Evolutionary conservation across 1,140 invertebrate genomes (phyloP).

Genomic region (Aphelinus atriplicis): DNA sequence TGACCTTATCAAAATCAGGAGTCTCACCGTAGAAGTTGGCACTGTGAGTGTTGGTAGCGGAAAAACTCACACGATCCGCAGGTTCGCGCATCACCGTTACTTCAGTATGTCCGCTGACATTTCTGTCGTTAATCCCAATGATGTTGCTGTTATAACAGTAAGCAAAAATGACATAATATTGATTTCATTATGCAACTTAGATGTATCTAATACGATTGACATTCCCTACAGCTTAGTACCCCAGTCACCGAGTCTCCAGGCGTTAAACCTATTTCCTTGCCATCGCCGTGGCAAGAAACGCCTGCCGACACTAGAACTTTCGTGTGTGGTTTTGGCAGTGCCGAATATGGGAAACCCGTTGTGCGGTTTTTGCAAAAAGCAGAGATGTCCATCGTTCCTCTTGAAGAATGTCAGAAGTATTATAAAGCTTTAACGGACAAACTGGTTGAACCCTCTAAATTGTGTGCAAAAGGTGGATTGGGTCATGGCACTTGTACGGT

Average conservation of each 20-base stretch:
- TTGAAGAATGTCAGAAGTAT: not conserved
- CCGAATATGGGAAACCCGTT: not conserved
- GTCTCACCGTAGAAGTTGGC: not conserved
- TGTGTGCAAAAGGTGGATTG: not conserved
- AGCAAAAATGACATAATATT: not conserved
- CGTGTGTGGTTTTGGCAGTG: not conserved
- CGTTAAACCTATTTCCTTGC: not conserved
- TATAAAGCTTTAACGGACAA: not conserved
- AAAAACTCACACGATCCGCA: not conserved
- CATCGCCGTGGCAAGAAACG: not conserved
- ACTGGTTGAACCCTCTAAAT: not conserved
- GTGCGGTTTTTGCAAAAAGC: not conserved
- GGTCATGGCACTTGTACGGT: not conserved
- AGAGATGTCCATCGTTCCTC: not conserved
- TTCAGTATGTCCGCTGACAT: no score
- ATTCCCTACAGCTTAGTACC: not conserved
- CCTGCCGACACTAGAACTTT: not conserved
- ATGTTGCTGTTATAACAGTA: conserved; percentile 6
- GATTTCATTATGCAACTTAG: not conserved
- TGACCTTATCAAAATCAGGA: not conserved
- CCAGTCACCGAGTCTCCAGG: not conserved
- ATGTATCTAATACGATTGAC: not conserved
- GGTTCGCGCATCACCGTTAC: not conserved
- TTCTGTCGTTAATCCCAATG: not conserved
- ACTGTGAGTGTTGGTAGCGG: not conserved